Percentiles rank a stretch among this genome's conserved stretches.
These are phyloP conservation scores for Trachymyrmex cornetzi DNA, from an alignment of 1,140 invertebrate genomes.

Conservation along the genomic window DNA sequence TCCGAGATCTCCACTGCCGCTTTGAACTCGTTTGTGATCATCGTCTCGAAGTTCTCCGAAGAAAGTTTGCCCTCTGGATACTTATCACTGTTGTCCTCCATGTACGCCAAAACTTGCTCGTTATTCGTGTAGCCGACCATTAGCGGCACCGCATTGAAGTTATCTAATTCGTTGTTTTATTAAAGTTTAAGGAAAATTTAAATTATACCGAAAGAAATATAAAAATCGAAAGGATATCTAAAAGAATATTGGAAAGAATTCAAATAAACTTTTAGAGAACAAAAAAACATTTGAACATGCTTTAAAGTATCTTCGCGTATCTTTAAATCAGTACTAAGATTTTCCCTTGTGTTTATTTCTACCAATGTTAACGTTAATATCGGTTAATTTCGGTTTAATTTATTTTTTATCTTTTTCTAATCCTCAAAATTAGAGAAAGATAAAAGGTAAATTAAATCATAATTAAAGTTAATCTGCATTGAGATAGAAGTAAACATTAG, in stretches of 20 bases:
- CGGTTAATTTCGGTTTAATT: too few relatives aligned
- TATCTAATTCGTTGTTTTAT: conserved; percentile 61
- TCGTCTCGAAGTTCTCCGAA: conserved; percentile 87
- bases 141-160: conserved; percentile 89
- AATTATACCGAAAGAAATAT: background rate
- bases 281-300: background rate
- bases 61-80: conserved; percentile 87
- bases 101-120: conserved; percentile 90
- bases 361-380: too few relatives aligned
- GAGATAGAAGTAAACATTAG: too few relatives aligned
- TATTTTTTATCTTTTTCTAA: too few relatives aligned
- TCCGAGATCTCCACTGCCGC: conserved; percentile 84
- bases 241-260: background rate
- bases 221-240: background rate
- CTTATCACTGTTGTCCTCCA: conserved; percentile 87
- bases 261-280: background rate
- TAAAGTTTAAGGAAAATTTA: conserved; percentile 1
- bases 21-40: conserved; percentile 87
- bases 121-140: conserved; percentile 92
- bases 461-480: too few relatives aligned
- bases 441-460: too few relatives aligned
- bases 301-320: background rate
- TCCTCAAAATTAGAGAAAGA: too few relatives aligned
- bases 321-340: background rate
- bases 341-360: background rate